These are phyloP conservation scores for Andricus quercusramuli DNA, from an alignment of 2,888 invertebrate genomes.

Conservation along the genomic window DNA sequence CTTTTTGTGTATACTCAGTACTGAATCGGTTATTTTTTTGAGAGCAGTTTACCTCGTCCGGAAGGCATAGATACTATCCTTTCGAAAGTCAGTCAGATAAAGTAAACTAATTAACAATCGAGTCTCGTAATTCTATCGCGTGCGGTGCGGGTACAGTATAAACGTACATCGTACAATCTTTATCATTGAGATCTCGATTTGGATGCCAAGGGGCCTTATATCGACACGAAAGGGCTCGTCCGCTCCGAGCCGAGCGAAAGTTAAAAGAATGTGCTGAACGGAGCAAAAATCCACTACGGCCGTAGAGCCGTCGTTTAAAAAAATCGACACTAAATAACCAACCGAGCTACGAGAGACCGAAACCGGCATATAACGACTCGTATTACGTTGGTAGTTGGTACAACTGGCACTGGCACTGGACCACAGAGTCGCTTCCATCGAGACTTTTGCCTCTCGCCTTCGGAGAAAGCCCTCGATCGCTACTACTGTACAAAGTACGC, in stretches of 20 bases:
- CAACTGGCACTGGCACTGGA: slow-evolving; percentile 1
- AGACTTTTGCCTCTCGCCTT: slow-evolving; percentile 11
- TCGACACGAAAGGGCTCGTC: slow-evolving; percentile 34
- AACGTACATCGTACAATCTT: slow-evolving; percentile 21
- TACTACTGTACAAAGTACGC: background rate
- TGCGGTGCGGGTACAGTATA: background rate
- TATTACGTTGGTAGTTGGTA: background rate
- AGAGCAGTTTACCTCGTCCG: slow-evolving; percentile 14
- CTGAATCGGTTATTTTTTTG: slow-evolving; percentile 3
- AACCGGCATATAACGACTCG: slow-evolving; percentile 1
- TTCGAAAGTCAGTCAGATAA: slow-evolving; percentile 41
- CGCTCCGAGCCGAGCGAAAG: slow-evolving; percentile 16
- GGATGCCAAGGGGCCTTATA: slow-evolving; percentile 25
- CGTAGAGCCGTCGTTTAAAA: background rate
- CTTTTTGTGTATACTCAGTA: background rate
- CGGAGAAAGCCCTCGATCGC: slow-evolving; percentile 21
- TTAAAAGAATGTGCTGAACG: slow-evolving; percentile 2
- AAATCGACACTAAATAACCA: background rate
- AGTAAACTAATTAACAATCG: slow-evolving; percentile 41
- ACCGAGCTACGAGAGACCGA: background rate
- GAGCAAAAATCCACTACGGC: background rate
- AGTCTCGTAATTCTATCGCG: slow-evolving; percentile 37
- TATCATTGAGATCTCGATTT: slow-evolving; percentile 36
- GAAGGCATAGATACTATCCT: slow-evolving; percentile 26
- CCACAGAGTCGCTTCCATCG: slow-evolving; percentile 20